Base-by-base conservation (phyloP, 2,888 invertebrate species). In the Drosophila cognata region DNA sequence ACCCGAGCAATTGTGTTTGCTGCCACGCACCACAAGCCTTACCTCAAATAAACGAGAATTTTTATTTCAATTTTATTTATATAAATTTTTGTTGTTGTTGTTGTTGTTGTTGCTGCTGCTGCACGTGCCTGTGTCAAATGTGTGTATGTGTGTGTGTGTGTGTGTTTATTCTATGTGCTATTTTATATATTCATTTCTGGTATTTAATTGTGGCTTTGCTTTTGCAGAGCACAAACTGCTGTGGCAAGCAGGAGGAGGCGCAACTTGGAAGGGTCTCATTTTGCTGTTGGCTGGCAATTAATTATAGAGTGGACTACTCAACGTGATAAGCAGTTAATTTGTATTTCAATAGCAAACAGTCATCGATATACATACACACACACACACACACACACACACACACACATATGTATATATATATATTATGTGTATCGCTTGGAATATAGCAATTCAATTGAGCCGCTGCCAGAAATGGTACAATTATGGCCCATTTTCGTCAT, bases 401-500 rank as follows among this genome's bases (percentile, higher is more conserved):
- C 21, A 21, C 21, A 21, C 21, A 21, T 46, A 35, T 58, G 48
- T 28, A 35, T 43, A 18, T 57, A 33, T 18, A 0, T 25, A n/a
- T 13, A 25, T 36, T 56, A 51, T 53, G 28, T 56, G 25, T 28
- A 43, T 60, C 29, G 51, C 18, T 41, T n/a, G 50, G 25, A 28
- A 31, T 58, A 57, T 52, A 57, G 51, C 31, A 52, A 72, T 67
- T 66, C 21, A 65, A 71, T 52, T 61, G 57, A 64, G 46, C 46
- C 58, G 36, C 43, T 43, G 21, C 81, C 81, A 64, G 76, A 77
- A 53, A 73, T 66, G 76, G 82, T 21, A 43, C 48, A 66, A 59
- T 81, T 75, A 82, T 82, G 68, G 83, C 41, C 81, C 55, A 65
- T 77, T 82, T 79, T 79, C 71, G 58, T 59, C 77, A 70, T 79